Evolutionary conservation across 2,888 invertebrate species (phyloP).

Genomic region (Drosophila rellima): DNA sequence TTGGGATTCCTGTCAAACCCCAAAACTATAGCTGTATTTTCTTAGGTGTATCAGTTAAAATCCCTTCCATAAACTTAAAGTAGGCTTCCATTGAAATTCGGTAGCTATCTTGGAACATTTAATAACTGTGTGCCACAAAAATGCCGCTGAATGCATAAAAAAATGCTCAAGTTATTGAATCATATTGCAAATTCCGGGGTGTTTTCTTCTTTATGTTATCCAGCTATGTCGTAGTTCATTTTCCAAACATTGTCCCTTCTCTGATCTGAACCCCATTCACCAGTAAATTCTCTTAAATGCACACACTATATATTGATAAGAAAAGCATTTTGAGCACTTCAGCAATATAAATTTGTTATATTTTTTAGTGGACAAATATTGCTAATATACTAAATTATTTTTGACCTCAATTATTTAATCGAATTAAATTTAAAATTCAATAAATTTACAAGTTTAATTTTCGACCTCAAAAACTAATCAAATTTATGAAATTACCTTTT

Average conservation of each 20-base stretch:
- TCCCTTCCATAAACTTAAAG: slow-evolving; percentile 10
- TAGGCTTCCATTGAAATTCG: slow-evolving; percentile 68
- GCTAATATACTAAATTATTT: not conserved
- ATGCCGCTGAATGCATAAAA: slow-evolving; percentile 27
- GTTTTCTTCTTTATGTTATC: not conserved
- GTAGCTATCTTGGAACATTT: slow-evolving; percentile 32
- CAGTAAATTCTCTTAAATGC: not conserved
- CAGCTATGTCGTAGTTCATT: not conserved
- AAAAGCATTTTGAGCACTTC: slow-evolving; percentile 30
- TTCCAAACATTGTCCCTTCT: not conserved
- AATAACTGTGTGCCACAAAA: slow-evolving; percentile 50
- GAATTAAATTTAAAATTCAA: not conserved
- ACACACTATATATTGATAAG: slow-evolving; percentile 8
- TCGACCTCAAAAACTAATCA: not conserved
- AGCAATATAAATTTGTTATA: slow-evolving; percentile 32
- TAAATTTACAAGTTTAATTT: not conserved
- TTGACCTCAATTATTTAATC: not conserved
- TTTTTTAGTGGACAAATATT: not conserved
- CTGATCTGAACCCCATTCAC: not conserved
- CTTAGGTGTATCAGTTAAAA: not conserved
- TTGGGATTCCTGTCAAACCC: not conserved
- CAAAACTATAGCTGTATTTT: not conserved
- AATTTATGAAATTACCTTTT: slow-evolving; percentile 20
- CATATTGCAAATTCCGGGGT: not conserved
- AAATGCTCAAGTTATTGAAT: slow-evolving; percentile 21